These are phyloP conservation scores for Zoanthus sociatus DNA, from an alignment of 92 coral and sea anemone species.

Conservation along the genomic window DNA sequence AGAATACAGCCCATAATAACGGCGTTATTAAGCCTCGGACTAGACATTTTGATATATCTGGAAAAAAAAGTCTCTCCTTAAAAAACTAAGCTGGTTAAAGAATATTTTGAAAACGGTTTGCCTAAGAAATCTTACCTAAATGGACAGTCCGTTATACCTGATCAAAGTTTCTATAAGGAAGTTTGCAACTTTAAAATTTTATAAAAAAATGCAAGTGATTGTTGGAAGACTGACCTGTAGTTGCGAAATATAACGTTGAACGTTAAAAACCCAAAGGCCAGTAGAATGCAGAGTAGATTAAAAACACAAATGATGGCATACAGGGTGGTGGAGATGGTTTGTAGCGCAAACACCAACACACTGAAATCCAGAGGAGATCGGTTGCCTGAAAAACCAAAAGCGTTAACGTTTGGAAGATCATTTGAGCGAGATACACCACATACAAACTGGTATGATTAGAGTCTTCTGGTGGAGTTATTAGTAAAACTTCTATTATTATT, in stretches of 20 bases:
- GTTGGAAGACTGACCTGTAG: conserved; percentile 54
- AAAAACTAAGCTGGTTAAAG: not conserved
- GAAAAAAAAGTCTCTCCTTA: not conserved
- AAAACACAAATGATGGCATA: conserved; percentile 58
- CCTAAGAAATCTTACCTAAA: not conserved
- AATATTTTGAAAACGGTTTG: too few relatives aligned
- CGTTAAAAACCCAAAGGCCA: conserved; percentile 66
- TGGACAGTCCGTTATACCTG: not conserved
- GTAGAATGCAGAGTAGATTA: conserved; percentile 56
- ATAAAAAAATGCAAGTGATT: too few relatives aligned
- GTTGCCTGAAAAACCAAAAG: conserved; percentile 40
- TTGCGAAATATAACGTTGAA: conserved; percentile 73
- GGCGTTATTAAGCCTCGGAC: conserved; percentile 82
- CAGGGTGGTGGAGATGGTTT: conserved; percentile 64
- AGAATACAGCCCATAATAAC: conserved; percentile 77
- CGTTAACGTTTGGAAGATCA: not conserved
- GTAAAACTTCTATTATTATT: too few relatives aligned
- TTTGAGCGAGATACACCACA: not conserved
- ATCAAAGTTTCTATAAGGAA: too few relatives aligned
- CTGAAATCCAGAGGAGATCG: conserved; percentile 61
- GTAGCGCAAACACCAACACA: conserved; percentile 25
- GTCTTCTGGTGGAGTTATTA: too few relatives aligned
- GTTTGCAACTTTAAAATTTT: too few relatives aligned
- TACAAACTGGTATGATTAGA: too few relatives aligned
- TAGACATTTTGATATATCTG: conserved; percentile 85